Base-by-base conservation (phyloP, 1,140 invertebrate genomes). In the Drosophila teissieri region DNA sequence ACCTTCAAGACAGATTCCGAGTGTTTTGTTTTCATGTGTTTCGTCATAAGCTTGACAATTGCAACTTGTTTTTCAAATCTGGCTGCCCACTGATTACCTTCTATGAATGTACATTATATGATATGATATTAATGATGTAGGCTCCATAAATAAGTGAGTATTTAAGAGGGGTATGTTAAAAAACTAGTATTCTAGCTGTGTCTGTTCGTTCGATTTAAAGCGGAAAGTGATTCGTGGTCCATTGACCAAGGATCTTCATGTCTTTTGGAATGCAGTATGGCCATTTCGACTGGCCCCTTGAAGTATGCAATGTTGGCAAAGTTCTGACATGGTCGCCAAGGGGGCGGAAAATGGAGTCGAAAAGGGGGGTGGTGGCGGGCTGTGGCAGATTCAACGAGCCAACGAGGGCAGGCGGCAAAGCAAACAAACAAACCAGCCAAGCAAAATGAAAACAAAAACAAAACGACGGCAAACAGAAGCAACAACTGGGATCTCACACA, bases 271-370 rank as follows among this genome's bases (percentile, higher is more conserved):
- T 68, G 51, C 45, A 56, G 67, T 57, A 73, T 62, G 77, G 73
- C 85, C 73, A 84, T 80, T 77, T 45, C 73, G 78, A 70, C 79
- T 70, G 56, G 73, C 73, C 73, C 67, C 61, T 63, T 68, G 39
- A 80, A 73, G 63, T 73, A 80, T 77, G 77, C 81, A 70, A 85
- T 70, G 56, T 76, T 52, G 54, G 53, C 57, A 45, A 72, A 72
- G 60, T 54, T 67, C 68, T 70, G 57, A 62, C 65, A 58, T 56
- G 51, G 61, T 73, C 45, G 45, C 40, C 55, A 15, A n/a, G 11
- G 15, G 37, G 37, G n/a, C 27, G 8, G 8, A 15, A 40, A 56
- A 24, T 37, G 4, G 17, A 15, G 2, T 22, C 31, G 10, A 8
- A n/a, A 36, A 53, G 3, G 10, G 12, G 17, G 15, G 45, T 27